These are phyloP conservation scores for Megalops cyprinoides DNA, from an alignment of 2,797 vertebrate species.

Conservation along the genomic window DNA sequence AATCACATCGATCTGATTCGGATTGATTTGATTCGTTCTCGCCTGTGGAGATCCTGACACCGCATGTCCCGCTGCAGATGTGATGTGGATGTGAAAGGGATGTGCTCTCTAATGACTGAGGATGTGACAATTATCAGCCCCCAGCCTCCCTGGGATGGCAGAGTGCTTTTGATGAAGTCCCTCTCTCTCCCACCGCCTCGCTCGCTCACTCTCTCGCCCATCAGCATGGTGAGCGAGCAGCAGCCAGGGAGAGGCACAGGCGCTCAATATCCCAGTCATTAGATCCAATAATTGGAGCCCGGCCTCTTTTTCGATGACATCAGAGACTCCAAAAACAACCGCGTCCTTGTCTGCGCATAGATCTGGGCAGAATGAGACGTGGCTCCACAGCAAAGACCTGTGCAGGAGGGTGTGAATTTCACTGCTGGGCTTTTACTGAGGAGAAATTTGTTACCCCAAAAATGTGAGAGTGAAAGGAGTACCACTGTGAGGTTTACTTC, in stretches of 20 bases:
- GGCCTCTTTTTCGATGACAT: neutral
- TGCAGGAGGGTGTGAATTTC: neutral
- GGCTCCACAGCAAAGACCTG: neutral
- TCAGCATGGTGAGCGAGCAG: neutral
- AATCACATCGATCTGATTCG: too few species aligned
- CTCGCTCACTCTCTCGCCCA: neutral
- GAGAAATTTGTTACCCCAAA: neutral
- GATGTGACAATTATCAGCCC: constrained; percentile 9
- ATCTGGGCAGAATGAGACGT: neutral
- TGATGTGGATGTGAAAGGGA: neutral
- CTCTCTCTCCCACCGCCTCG: too few species aligned
- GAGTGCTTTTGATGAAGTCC: neutral
- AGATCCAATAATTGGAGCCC: neutral
- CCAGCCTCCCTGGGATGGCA: neutral
- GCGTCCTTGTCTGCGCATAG: neutral
- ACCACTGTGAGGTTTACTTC: too few species aligned
- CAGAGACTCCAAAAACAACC: neutral
- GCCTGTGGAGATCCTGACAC: too few species aligned
- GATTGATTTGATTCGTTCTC: too few species aligned
- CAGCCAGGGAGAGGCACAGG: neutral
- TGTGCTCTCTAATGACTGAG: neutral
- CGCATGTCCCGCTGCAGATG: neutral
- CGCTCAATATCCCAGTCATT: neutral
- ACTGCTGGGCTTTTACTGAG: neutral
- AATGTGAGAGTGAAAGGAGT: too few species aligned